Evolutionary conservation across 2,888 invertebrate genomes (phyloP), one percentile per base, ranked within the genome.

Genomic region (Esperia sulphurella): DNA sequence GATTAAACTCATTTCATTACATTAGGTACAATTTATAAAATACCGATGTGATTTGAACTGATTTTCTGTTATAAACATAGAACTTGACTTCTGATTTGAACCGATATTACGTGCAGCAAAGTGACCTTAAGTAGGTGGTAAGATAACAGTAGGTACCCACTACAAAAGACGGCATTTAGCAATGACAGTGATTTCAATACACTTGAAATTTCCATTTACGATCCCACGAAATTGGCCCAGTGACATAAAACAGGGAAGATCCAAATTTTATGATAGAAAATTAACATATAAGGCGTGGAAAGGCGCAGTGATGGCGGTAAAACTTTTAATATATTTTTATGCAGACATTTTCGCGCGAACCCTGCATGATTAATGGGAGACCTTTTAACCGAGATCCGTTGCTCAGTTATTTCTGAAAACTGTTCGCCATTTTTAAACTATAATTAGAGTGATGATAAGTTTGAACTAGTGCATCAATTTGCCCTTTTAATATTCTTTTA

Each of bases 241-340:
- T 69, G 65, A 60, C 67, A 72, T 79, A 78, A 75, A 71, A 67
- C 63, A 54, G 61, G 58, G 67, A 76, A 74, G 72, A 69, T 64
- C 68, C 68, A 70, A 68, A 64, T 70, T 81, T 82, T 81, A 83
- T 68, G 74, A 65, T 68, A 68, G 58, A 61, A 75, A 82, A 85
- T 86, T 86, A 80, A 75, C 86, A 83, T 83, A 84, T 68, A 79
- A 75, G 75, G 72, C 79, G 79, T 68, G 71, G 71, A 68, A 75
- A 69, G 68, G 66, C 64, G 65, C 70, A 70, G 76, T 78, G 76
- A 78, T 74, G 77, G 68, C 75, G 69, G 63, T 71, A 66, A 79
- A 84, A 81, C 68, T 78, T 83, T 83, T 82, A 82, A 83, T 83
- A 83, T 79, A 81, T 59, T 80, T 81, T 82, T 79, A 79, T 80